A percentile compares a stretch with the other conserved stretches of the same genome.
phyloP scores from a whole-genome alignment of 1,140 invertebrate species.

The Harlomillsia oculata region DNA sequence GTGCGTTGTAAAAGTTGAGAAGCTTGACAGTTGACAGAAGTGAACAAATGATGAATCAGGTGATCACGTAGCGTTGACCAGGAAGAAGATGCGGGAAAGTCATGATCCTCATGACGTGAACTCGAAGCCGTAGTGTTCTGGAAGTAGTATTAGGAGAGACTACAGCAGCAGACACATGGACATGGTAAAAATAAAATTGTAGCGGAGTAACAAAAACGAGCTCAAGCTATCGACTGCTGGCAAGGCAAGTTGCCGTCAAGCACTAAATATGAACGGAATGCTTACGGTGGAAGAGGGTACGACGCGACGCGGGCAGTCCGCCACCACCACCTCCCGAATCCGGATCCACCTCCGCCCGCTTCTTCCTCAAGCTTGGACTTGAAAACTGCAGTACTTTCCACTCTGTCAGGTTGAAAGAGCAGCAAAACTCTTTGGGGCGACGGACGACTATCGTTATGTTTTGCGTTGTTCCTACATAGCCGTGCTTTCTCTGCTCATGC shows the following conservation, averaged over 20 bases:
- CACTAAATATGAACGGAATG: conserved; percentile 10
- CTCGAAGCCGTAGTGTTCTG: no score
- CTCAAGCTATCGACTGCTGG: conserved; percentile 10
- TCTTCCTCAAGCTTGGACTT: conserved; percentile 6
- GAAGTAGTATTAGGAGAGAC: no score
- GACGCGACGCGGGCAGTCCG: neutral
- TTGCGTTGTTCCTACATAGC: neutral
- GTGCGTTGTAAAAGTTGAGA: no score
- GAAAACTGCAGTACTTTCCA: conserved; percentile 13
- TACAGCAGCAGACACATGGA: conserved; percentile 1
- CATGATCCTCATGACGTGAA: no score
- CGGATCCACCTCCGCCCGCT: conserved; percentile 15
- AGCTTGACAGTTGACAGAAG: no score
- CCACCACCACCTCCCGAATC: conserved; percentile 5
- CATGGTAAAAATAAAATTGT: conserved; percentile 10
- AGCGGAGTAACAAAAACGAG: conserved; percentile 13
- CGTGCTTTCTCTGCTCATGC: neutral
- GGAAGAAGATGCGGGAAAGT: no score
- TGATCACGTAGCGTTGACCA: no score
- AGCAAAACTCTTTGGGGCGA: neutral
- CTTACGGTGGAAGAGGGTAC: no score
- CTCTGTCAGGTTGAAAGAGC: neutral
- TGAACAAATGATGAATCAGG: no score
- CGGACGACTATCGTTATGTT: neutral
- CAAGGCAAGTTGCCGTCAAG: conserved; percentile 6